Percentiles rank a stretch among this genome's conserved stretches.
phyloP scores from a whole-genome alignment of 2,797 vertebrate genomes.

The Euthynnus affinis region DNA sequence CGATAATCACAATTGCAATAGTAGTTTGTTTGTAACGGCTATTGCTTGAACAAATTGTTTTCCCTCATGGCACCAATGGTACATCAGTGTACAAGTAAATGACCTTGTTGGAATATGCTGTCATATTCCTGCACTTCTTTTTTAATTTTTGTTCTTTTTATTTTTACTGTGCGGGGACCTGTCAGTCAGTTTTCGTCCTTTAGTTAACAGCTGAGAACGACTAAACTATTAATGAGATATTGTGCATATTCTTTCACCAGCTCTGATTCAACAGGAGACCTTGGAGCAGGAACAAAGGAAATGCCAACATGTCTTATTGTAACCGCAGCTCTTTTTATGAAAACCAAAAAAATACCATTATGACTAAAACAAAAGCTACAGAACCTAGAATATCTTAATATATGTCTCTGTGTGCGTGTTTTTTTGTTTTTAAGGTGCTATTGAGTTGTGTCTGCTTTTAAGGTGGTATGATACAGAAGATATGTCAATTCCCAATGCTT shows the following conservation, averaged over 20 bases:
- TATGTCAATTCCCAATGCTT: not conserved
- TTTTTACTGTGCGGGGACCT: slow-evolving; percentile 25
- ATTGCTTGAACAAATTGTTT: slow-evolving; percentile 47
- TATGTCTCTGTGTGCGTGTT: not conserved
- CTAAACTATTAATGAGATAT: slow-evolving; percentile 72
- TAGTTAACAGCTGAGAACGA: slow-evolving; percentile 55
- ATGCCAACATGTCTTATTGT: slow-evolving; percentile 41
- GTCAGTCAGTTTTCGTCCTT: slow-evolving; percentile 42
- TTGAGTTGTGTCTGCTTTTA: not conserved
- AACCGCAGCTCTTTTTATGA: slow-evolving; percentile 34
- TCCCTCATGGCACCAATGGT: slow-evolving; percentile 16
- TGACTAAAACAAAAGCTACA: slow-evolving; percentile 19
- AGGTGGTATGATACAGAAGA: not conserved
- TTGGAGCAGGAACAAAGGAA: slow-evolving; percentile 55
- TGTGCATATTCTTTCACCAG: slow-evolving; percentile 60
- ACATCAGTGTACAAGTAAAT: slow-evolving; percentile 31
- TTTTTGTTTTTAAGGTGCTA: slow-evolving; percentile 21
- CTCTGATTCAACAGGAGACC: slow-evolving; percentile 61
- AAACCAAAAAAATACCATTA: slow-evolving; percentile 45
- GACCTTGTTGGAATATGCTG: slow-evolving; percentile 38
- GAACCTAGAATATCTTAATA: slow-evolving; percentile 6
- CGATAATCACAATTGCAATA: slow-evolving; percentile 31
- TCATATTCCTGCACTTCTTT: slow-evolving; percentile 39
- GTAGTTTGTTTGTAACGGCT: slow-evolving; percentile 45
- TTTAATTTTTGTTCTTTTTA: slow-evolving; percentile 42